Evolutionary conservation across 1,140 invertebrate genomes (phyloP), one percentile per base, ranked within the genome.

Genomic region (Bursaphelenchus mucronatus): DNA sequence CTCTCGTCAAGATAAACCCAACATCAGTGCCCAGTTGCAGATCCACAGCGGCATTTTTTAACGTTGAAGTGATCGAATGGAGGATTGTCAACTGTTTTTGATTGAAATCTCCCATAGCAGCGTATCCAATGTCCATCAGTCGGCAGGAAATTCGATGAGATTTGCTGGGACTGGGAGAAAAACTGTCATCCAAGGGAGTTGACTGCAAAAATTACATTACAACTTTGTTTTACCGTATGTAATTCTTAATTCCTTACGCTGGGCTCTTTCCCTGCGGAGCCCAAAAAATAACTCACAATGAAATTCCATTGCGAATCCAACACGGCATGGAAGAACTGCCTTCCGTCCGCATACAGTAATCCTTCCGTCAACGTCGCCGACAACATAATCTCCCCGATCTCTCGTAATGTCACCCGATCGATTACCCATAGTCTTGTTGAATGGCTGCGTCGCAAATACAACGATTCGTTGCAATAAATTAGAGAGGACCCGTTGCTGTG

Each of bases 381-480:
- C n/a, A 79, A 63, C 56, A 79, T 73, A 0, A 79, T 71, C 51
- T 79, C 78, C 11, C 77, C 77, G 52, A 78, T 74, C 59, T 79
- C 76, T 50, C 70, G 41, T 17, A 79, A 58, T 10, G 70, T 72
- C 58, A 78, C 78, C 8, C 51, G 64, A 54, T 79, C 78, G 17
- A 79, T 47, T 43, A 79, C 77, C 67, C 75, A 81, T 8, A 79
- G 63, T 10, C 78, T 43, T n/a, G 71, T 61, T 9, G 77, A 79
- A 17, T 81, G 76, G 19, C 61, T 64, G 30, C 75, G 65, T 21
- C 78, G 64, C 10, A 79, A 59, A 45, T 79, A 79, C 13, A 79
- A 46, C 3, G 78, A 78, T 46, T 73, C 69, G 52, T 80, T 74
- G 50, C 76, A 79, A 8, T 71, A 62, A 10, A 74, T 58, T 17